A percentile compares a stretch with the other conserved stretches of the same genome.
Conservation (phyloP, 1,140 invertebrate species). For the Andricus grossulariae region DNA sequence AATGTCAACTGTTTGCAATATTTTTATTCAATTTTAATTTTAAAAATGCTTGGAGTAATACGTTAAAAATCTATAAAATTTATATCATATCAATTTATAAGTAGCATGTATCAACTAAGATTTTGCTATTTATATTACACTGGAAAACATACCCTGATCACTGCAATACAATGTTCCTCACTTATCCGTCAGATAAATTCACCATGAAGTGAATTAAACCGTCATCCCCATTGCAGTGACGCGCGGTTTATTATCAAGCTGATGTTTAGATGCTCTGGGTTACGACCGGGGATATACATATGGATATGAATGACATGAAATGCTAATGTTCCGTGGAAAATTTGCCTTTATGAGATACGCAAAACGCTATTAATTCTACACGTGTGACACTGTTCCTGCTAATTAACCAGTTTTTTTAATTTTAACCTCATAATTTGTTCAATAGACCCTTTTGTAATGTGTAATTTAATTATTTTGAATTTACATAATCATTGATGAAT, state of each 20-base stretch:
- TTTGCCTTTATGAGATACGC: background rate
- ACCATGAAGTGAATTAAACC: constrained; percentile 47
- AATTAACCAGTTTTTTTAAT: too few species aligned
- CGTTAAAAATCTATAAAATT: too few species aligned
- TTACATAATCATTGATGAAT: too few species aligned
- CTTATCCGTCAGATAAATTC: constrained; percentile 49
- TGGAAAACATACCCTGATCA: constrained; percentile 45
- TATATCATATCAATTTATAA: too few species aligned
- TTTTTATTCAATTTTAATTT: too few species aligned
- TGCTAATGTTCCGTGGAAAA: background rate
- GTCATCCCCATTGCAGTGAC: constrained; percentile 52
- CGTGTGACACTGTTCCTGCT: too few species aligned
- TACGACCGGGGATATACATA: background rate
- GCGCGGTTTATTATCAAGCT: constrained; percentile 48
- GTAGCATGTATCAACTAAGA: background rate
- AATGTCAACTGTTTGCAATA: too few species aligned
- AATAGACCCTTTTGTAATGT: too few species aligned
- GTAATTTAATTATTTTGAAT: too few species aligned
- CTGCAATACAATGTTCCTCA: constrained; percentile 44
- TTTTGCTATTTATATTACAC: background rate
- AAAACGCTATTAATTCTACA: background rate
- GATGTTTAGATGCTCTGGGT: constrained; percentile 9
- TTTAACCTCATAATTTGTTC: too few species aligned
- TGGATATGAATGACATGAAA: background rate
- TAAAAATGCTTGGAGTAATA: too few species aligned